phyloP scores from a whole-genome alignment of 2,888 invertebrate species.

The Thymelicus lineola region DNA sequence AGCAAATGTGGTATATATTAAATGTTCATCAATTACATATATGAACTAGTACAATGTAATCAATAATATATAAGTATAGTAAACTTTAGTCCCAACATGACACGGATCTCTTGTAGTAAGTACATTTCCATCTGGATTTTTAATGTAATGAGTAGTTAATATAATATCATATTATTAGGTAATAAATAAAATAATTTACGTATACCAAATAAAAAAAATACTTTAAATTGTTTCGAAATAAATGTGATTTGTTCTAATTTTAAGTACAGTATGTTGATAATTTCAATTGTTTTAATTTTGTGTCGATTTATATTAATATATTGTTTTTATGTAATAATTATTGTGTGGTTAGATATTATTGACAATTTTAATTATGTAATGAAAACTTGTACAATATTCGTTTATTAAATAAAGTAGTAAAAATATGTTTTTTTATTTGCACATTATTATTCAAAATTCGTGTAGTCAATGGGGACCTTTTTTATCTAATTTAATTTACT shows the following conservation, averaged over 20 bases:
- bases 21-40: too few relatives aligned
- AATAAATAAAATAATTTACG: conserved; percentile 7
- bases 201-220: conserved; percentile 24
- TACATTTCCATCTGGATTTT: conserved; percentile 23
- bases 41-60: conserved; percentile 16
- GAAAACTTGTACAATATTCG: conserved; percentile 23
- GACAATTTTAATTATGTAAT: conserved; percentile 16
- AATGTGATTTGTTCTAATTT: conserved; percentile 23
- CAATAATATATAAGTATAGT: too few relatives aligned
- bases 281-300: not conserved
- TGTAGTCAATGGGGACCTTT: too few relatives aligned
- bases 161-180: conserved; percentile 9
- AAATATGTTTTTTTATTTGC: not conserved
- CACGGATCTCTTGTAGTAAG: conserved; percentile 28
- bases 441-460: too few relatives aligned
- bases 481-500: too few relatives aligned
- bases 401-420: conserved; percentile 28
- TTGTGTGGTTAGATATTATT: conserved; percentile 16
- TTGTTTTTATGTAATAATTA: conserved; percentile 19
- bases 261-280: conserved; percentile 7
- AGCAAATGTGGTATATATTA: not conserved
- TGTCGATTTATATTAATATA: conserved; percentile 6
- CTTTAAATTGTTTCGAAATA: conserved; percentile 5
- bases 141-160: conserved; percentile 1
- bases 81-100: conserved; percentile 1